Base-by-base conservation (phyloP, 2,797 vertebrate species). In the Hirundo rustica region DNA sequence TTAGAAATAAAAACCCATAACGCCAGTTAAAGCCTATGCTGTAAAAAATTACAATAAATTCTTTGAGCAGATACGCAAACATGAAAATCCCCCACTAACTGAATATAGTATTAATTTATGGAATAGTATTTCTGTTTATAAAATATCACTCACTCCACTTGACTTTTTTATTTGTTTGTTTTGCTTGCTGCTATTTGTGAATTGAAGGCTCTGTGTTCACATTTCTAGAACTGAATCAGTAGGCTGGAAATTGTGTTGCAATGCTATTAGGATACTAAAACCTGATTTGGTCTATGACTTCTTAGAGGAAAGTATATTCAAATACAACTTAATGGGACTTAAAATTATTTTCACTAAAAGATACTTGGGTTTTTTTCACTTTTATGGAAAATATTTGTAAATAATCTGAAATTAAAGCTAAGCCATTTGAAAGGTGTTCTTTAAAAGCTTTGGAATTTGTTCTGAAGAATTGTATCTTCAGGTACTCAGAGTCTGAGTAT, bases 21-120 rank as follows among this genome's bases (percentile, higher is more conserved):
- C n/a, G 4, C 0, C 12, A 44, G n/a, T 36, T n/a, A 55, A 23
- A 82, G 1, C 4, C 19, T n/a, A 19, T 32, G 10, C 6, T 54
- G 22, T 15, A 62, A 77, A 58, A 44, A 18, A 42, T 23, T 58
- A 19, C 2, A 57, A 19, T 4, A 62, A 70, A 61, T 48, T 22
- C 19, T 40, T 23, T 15, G 1, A 50, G 3, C 13, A 61, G 19
- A 48, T 50, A 62, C 1, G 4, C 17, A 72, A 75, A 32, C 17
- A 32, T 45, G 3, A 18, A 90, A 86, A 61, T 65, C 2, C 10
- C 9, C 9, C 27, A 36, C 7, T 85, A 67, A 27, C 0, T 44
- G 20, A 32, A 47, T 40, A 48, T 4, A 51, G 5, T 21, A 62
- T 14, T 45, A 55, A 48, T 55, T 88, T 90, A 9, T 10, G 32